Evolutionary conservation across 2,888 invertebrate genomes (phyloP).

Genomic region (Agrenia bidenticulata): DNA sequence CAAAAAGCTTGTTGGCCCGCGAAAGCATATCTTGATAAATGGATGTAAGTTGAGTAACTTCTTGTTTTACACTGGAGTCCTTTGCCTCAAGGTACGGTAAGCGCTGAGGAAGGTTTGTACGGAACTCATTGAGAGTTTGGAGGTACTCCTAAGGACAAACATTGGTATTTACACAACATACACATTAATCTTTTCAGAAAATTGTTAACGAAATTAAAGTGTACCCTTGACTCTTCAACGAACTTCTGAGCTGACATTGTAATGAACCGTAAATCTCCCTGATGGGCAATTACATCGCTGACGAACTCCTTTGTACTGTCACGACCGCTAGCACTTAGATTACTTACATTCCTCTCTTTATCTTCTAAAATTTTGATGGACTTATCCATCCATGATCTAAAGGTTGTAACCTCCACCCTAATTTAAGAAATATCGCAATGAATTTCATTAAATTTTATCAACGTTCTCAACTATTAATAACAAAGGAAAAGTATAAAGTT

Average conservation of each 20-base stretch:
- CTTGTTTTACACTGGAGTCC: constrained; percentile 73
- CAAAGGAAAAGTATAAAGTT: constrained; percentile 6
- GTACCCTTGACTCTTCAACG: constrained; percentile 87
- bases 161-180: constrained; percentile 4
- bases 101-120: constrained; percentile 78
- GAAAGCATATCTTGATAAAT: constrained; percentile 75
- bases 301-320: constrained; percentile 86
- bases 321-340: constrained; percentile 59
- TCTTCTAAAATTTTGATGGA: constrained; percentile 79
- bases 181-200: not conserved
- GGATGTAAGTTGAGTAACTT: constrained; percentile 74
- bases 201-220: too few relatives aligned
- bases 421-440: constrained; percentile 6
- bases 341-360: constrained; percentile 77
- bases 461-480: not conserved
- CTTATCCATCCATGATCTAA: constrained; percentile 80
- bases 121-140: constrained; percentile 79
- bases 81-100: constrained; percentile 76
- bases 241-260: constrained; percentile 96
- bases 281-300: constrained; percentile 90
- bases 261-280: constrained; percentile 91
- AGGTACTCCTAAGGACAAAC: constrained; percentile 70
- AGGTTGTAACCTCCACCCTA: constrained; percentile 69
- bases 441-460: not conserved
- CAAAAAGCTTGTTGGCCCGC: constrained; percentile 79